These are phyloP conservation scores for Acanthiza pusilla DNA, from an alignment of 2,797 vertebrate species.

Conservation along the genomic window DNA sequence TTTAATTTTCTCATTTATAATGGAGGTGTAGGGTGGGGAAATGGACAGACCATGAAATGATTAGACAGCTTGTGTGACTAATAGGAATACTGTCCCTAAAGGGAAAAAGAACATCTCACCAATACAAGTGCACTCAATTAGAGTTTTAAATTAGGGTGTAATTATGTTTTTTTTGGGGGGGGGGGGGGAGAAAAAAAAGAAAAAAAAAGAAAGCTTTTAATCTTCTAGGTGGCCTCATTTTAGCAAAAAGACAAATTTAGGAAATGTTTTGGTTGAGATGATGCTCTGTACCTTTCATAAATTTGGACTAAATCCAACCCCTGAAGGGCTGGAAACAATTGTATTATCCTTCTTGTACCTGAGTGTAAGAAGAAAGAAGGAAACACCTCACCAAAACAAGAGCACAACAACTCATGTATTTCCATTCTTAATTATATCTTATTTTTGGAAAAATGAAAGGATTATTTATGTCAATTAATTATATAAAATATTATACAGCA, in stretches of 20 bases:
- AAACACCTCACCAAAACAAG: background rate
- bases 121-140: constrained; percentile 68
- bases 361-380: background rate
- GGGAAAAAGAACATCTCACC: constrained; percentile 60
- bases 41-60: constrained; percentile 45
- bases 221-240: constrained; percentile 63
- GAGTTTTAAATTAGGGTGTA: constrained; percentile 72
- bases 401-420: background rate
- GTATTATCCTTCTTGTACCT: constrained; percentile 4
- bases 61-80: constrained; percentile 69
- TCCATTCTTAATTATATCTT: background rate
- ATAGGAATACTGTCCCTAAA: constrained; percentile 70
- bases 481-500: background rate
- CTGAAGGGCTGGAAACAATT: constrained; percentile 15
- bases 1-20: constrained; percentile 59
- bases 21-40: constrained; percentile 40
- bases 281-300: constrained; percentile 24
- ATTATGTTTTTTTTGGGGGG: constrained; percentile 68
- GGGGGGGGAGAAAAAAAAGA: background rate
- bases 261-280: constrained; percentile 57
- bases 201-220: constrained; percentile 49
- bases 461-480: constrained; percentile 21
- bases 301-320: constrained; percentile 44
- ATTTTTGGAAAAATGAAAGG: background rate
- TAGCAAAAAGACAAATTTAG: constrained; percentile 57